A percentile compares a stretch with the other conserved stretches of the same genome.
These are phyloP conservation scores for Ornithorhynchus anatinus DNA, from an alignment of 2,113 vertebrate species.

Conservation along the genomic window DNA sequence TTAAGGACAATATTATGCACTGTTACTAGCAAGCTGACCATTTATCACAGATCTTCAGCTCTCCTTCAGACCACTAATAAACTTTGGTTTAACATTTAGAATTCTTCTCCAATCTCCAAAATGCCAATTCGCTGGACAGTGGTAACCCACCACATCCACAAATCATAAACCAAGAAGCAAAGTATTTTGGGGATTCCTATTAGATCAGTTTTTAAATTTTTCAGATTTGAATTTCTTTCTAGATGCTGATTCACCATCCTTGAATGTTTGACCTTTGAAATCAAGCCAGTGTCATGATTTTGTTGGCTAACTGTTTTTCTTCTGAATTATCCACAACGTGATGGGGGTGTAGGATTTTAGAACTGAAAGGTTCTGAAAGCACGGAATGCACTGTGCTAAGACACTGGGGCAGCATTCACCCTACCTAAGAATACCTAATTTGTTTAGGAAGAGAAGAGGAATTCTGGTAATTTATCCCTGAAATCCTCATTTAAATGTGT, in stretches of 20 bases:
- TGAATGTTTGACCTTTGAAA: slow-evolving; percentile 8
- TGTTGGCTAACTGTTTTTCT: background rate
- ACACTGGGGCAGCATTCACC: background rate
- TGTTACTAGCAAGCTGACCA: no score
- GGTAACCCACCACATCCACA: no score
- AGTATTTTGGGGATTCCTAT: no score
- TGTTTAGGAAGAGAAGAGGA: background rate
- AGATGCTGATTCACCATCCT: background rate
- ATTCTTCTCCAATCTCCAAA: no score
- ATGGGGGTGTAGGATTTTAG: background rate
- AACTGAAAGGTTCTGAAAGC: background rate
- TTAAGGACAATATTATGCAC: no score
- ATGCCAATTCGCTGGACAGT: no score
- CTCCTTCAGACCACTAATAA: no score
- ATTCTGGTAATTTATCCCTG: background rate
- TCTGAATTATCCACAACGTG: background rate
- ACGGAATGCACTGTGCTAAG: background rate
- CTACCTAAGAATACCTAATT: background rate
- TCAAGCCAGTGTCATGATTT: background rate
- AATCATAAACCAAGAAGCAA: no score
- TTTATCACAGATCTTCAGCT: no score
- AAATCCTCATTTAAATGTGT: background rate
- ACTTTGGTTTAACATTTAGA: no score
- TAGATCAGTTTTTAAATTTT: no score
- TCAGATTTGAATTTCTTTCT: background rate